phyloP scores from a whole-genome alignment of 2,797 vertebrate genomes.

The Coregonus suidteri region DNA sequence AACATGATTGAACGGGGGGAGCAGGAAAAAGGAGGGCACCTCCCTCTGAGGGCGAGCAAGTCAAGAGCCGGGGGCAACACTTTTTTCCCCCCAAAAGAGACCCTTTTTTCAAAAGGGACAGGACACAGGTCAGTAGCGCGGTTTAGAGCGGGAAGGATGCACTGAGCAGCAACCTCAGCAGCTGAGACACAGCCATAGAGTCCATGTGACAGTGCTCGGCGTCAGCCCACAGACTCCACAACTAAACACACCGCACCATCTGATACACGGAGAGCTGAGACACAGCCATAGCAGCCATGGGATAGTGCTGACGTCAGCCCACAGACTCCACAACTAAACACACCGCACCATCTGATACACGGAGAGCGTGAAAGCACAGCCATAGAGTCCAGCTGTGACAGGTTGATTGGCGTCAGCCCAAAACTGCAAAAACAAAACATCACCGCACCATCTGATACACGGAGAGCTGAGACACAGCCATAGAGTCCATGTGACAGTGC shows the following conservation, averaged over 20 bases:
- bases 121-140: not conserved
- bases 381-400: no score
- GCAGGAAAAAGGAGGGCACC: not conserved
- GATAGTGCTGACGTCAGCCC: no score
- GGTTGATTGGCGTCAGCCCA: no score
- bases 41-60: constrained; percentile 4
- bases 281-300: no score
- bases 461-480: not conserved
- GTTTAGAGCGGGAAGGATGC: not conserved
- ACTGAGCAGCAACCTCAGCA: not conserved
- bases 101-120: not conserved
- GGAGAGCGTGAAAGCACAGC: no score
- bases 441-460: no score
- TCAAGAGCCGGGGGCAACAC: not conserved
- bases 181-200: not conserved
- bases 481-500: not conserved
- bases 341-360: no score
- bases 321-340: no score
- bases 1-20: not conserved
- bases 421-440: no score
- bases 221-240: not conserved
- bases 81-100: constrained; percentile 8
- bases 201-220: not conserved
- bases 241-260: not conserved
- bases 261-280: not conserved